Conservation (phyloP, 2,888 invertebrate genomes). For the Arctia plantaginis region DNA sequence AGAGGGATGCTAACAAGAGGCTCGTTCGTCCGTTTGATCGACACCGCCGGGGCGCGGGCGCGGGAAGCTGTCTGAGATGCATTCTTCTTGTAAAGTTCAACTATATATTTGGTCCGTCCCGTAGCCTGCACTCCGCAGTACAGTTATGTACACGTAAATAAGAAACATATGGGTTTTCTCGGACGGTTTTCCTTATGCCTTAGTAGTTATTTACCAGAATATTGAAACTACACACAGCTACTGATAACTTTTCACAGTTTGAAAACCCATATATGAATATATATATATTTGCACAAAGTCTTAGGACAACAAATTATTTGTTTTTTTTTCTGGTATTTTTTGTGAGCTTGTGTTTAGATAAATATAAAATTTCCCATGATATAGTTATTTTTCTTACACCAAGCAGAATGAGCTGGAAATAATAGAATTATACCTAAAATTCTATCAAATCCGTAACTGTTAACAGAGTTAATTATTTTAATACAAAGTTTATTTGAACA, state of each 20-base stretch:
- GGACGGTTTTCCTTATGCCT: conserved; percentile 6
- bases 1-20: conserved; percentile 83
- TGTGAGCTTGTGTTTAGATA: neutral
- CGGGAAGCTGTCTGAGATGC: conserved; percentile 83
- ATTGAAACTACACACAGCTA: neutral
- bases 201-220: neutral
- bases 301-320: neutral
- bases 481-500: neutral
- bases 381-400: neutral
- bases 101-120: conserved; percentile 82
- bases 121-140: conserved; percentile 65
- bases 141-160: conserved; percentile 72
- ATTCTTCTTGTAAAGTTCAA: conserved; percentile 86
- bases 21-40: conserved; percentile 86
- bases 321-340: neutral
- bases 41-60: conserved; percentile 84
- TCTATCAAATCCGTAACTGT: neutral
- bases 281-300: neutral
- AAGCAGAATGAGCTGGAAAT: neutral
- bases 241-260: neutral
- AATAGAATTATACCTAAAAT: neutral
- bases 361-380: too few relatives aligned
- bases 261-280: neutral
- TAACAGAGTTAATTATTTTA: neutral
- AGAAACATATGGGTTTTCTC: conserved; percentile 47